Percentiles rank a stretch among this genome's conserved stretches.
These are phyloP conservation scores for Chaetodon auriga DNA, from an alignment of 2,113 vertebrate genomes.

Conservation along the genomic window DNA sequence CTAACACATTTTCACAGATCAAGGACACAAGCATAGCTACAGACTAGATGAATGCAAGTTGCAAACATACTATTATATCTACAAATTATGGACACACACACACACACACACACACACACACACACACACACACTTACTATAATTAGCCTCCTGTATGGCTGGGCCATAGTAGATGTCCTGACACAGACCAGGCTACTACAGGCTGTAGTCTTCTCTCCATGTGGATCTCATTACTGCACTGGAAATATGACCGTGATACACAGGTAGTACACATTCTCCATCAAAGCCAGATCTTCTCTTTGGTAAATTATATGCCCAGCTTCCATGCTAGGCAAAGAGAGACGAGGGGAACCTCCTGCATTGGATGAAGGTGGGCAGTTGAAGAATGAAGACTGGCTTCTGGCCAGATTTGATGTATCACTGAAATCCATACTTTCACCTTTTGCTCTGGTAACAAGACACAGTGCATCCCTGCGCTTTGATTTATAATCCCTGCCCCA, in stretches of 20 bases:
- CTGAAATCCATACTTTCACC: slow-evolving; percentile 58
- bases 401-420: slow-evolving; percentile 54
- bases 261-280: slow-evolving; percentile 83
- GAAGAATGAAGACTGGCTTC: slow-evolving; percentile 46
- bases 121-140: not conserved
- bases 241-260: slow-evolving; percentile 78
- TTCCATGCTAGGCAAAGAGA: slow-evolving; percentile 31
- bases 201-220: slow-evolving; percentile 75
- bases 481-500: slow-evolving; percentile 63
- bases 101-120: too few relatives aligned
- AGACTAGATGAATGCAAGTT: not conserved
- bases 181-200: slow-evolving; percentile 85
- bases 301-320: slow-evolving; percentile 39
- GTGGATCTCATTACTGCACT: slow-evolving; percentile 88
- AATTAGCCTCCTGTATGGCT: slow-evolving; percentile 87
- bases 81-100: not conserved
- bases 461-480: slow-evolving; percentile 51
- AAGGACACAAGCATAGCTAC: not conserved
- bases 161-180: slow-evolving; percentile 85
- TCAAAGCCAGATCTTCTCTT: slow-evolving; percentile 70
- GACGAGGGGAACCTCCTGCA: not conserved
- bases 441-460: slow-evolving; percentile 63
- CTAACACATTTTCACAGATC: not conserved
- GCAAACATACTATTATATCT: not conserved
- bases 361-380: slow-evolving; percentile 29